Evolutionary conservation across 2,113 vertebrate genomes (phyloP).

Genomic region (Platichthys stellatus): DNA sequence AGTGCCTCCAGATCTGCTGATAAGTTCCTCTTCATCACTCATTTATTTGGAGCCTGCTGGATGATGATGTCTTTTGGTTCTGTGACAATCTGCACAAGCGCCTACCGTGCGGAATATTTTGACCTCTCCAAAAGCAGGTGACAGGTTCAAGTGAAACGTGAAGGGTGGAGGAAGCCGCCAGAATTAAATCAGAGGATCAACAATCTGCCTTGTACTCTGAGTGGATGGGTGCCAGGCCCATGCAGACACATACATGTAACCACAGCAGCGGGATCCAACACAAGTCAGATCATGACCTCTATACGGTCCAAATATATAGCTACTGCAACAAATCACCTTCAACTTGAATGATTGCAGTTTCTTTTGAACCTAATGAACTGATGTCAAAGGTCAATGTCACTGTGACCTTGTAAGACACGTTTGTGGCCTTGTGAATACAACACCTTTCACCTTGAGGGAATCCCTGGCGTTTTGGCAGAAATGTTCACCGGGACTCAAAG

Average conservation of each 20-base stretch:
- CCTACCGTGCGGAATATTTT: slow-evolving; percentile 58
- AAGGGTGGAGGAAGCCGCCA: slow-evolving; percentile 6
- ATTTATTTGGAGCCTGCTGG: slow-evolving; percentile 53
- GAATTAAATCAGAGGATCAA: not conserved
- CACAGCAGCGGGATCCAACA: not conserved
- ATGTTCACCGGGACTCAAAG: too few species aligned
- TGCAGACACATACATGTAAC: not conserved
- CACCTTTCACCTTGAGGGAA: not conserved
- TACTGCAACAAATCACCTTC: not conserved
- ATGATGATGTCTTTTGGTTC: slow-evolving; percentile 11
- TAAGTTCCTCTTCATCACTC: slow-evolving; percentile 71
- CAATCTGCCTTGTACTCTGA: not conserved
- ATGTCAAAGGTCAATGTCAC: not conserved
- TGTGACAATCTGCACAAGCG: slow-evolving; percentile 24
- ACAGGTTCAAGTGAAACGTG: not conserved
- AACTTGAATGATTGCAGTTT: not conserved
- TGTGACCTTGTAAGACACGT: not conserved
- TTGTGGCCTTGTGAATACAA: too few species aligned
- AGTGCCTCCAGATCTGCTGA: slow-evolving; percentile 77
- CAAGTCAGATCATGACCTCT: not conserved
- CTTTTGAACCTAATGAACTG: not conserved
- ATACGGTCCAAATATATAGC: too few species aligned
- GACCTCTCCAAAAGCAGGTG: slow-evolving; percentile 28
- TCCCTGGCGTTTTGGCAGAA: too few species aligned
- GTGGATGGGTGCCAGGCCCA: not conserved